Base-by-base conservation (phyloP, 2,888 invertebrate genomes). In the Meiosimyza decipiens region DNA sequence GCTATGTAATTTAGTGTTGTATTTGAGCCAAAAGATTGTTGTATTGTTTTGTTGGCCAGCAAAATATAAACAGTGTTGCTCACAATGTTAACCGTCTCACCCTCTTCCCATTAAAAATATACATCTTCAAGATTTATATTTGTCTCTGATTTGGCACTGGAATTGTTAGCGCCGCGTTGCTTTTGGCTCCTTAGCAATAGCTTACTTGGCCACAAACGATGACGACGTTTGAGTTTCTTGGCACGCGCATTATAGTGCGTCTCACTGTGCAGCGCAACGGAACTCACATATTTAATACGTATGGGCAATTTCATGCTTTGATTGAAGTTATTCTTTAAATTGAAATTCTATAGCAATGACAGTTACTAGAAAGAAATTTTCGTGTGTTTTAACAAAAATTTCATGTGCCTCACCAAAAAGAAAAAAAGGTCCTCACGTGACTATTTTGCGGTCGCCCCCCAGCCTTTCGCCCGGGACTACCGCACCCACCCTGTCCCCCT, bases 81-180 rank as follows among this genome's bases (percentile, higher is more conserved):
- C 55, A 15, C 66, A 3, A 22, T n/a, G 28, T 6, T 2, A 6
- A 51, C 6, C 7, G 15, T 12, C 62, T 15, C 51, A 18, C 15
- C 51, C 49, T 51, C 13, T 22, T 13, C 15, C 11, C 18, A 47
- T 55, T 18, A 22, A 22, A 50, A 49, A 11, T 33, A 62, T 60
- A 54, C 67, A 72, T 67, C 64, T 63, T 68, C n/a, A 28, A 64
- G 57, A 72, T 69, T 64, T 66, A 72, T 67, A 62, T 33, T 59
- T 16, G 50, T 22, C 22, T 64, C 15, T 50, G 22, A 28, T 28
- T 54, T 49, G 63, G 57, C 59, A 40, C 70, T 70, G 70, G 70
- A 70, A 70, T 62, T 63, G 60, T 52, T 52, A 60, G 71, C 66
- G 59, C 60, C 71, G 40, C 51, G 62, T 16, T 51, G 50, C 50